phyloP scores from a whole-genome alignment of 2,797 vertebrate species.

The Glyptemys insculpta region DNA sequence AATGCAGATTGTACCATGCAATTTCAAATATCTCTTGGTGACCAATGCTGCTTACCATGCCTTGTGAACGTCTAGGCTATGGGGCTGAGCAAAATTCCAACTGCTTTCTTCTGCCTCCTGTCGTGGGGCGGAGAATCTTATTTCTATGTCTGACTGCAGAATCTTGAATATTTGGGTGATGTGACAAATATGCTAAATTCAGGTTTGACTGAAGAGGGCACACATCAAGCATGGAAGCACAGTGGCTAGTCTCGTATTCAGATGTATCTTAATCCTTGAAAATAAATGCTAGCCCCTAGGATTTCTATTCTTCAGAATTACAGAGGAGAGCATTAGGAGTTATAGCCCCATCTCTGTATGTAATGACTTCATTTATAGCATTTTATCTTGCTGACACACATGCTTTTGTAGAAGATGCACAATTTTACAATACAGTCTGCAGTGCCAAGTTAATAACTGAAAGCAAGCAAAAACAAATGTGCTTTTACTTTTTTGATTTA shows the following conservation, averaged over 20 bases:
- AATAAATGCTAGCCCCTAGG: background rate
- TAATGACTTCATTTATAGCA: fast-evolving
- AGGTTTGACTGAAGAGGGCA: background rate
- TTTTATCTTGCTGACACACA: fast-evolving
- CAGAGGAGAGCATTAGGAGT: background rate
- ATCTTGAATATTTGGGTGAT: background rate
- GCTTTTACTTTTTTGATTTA: background rate
- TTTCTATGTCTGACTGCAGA: background rate
- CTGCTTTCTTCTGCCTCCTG: background rate
- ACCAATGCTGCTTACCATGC: background rate
- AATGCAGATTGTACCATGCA: too few species aligned
- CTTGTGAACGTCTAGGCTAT: background rate
- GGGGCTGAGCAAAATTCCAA: background rate
- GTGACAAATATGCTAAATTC: fast-evolving
- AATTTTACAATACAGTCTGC: background rate
- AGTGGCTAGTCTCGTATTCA: background rate
- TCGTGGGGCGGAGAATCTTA: background rate
- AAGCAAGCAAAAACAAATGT: background rate
- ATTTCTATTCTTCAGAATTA: background rate
- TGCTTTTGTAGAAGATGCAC: background rate
- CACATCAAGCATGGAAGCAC: background rate
- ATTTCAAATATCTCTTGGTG: background rate
- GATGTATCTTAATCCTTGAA: background rate
- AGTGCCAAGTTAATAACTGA: background rate
- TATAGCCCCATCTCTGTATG: background rate